Evolutionary conservation across 1,140 invertebrate genomes (phyloP).

Genomic region (Saccostrea glomerata): DNA sequence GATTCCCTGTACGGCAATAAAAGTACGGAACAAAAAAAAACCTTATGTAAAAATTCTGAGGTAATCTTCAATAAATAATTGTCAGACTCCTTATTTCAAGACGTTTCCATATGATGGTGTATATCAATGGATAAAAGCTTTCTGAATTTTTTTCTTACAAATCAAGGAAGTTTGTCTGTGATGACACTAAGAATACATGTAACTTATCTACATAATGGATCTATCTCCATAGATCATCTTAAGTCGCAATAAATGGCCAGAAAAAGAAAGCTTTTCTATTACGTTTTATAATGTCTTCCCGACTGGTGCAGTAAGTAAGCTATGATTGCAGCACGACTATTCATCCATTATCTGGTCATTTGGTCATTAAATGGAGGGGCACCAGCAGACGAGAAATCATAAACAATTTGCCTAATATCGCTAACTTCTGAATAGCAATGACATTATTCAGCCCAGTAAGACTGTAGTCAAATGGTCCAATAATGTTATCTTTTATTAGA

Average conservation of each 20-base stretch:
- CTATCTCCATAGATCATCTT: neutral
- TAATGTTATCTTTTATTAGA: conserved; percentile 32
- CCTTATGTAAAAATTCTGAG: neutral
- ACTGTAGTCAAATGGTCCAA: neutral
- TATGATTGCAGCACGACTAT: neutral
- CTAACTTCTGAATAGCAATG: conserved; percentile 27
- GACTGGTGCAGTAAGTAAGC: neutral
- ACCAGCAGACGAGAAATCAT: neutral
- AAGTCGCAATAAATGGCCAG: neutral
- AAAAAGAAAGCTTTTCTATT: neutral
- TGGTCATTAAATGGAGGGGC: conserved; percentile 18
- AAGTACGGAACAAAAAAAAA: conserved; percentile 1
- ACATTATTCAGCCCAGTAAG: neutral
- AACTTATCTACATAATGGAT: conserved; percentile 5
- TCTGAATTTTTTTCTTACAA: neutral
- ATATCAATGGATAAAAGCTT: neutral
- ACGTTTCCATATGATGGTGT: neutral
- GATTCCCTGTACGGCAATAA: neutral
- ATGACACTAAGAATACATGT: neutral
- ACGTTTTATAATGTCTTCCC: neutral
- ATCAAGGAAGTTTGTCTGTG: neutral
- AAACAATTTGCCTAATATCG: conserved; percentile 20
- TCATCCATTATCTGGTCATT: conserved; percentile 19
- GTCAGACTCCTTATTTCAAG: neutral
- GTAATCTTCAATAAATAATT: conserved; percentile 4